A percentile compares a stretch with the other conserved stretches of the same genome.
These are phyloP conservation scores for Rhizomys pruinosus DNA, from an alignment of 2,113 vertebrate genomes.

Conservation along the genomic window DNA sequence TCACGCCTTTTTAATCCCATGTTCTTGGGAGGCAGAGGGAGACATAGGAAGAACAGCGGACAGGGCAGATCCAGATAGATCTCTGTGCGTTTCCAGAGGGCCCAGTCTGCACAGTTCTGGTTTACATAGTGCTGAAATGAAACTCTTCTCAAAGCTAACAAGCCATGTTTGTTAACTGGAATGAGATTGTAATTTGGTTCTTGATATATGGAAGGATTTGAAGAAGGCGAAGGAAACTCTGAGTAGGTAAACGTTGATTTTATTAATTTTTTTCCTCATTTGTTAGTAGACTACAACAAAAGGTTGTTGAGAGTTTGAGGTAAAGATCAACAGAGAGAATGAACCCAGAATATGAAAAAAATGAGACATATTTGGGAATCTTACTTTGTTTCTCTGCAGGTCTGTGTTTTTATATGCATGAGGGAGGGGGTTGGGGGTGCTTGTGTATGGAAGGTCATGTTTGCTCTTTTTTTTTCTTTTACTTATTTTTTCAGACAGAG, in stretches of 20 bases:
- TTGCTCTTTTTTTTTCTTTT: background rate
- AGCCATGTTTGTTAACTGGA: background rate
- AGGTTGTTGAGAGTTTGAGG: background rate
- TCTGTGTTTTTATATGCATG: background rate
- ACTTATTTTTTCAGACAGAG: background rate
- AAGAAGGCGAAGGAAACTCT: background rate
- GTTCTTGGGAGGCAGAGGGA: no score
- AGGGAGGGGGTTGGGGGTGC: background rate
- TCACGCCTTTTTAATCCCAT: no score
- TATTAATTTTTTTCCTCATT: background rate
- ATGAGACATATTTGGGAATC: background rate
- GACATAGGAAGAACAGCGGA: no score
- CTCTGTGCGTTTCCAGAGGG: no score
- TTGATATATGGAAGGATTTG: background rate
- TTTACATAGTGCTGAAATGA: no score
- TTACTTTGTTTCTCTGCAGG: background rate
- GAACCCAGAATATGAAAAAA: conserved; percentile 12
- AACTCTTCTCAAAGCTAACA: no score
- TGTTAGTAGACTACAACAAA: background rate
- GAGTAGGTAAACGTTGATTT: conserved; percentile 4
- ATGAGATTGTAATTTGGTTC: background rate
- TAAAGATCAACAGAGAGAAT: conserved; percentile 16
- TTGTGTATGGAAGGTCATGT: background rate
- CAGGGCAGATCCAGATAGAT: no score
- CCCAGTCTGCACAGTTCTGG: no score